These are phyloP conservation scores for Conomelus anceps DNA, from an alignment of 2,888 invertebrate species.

Conservation along the genomic window DNA sequence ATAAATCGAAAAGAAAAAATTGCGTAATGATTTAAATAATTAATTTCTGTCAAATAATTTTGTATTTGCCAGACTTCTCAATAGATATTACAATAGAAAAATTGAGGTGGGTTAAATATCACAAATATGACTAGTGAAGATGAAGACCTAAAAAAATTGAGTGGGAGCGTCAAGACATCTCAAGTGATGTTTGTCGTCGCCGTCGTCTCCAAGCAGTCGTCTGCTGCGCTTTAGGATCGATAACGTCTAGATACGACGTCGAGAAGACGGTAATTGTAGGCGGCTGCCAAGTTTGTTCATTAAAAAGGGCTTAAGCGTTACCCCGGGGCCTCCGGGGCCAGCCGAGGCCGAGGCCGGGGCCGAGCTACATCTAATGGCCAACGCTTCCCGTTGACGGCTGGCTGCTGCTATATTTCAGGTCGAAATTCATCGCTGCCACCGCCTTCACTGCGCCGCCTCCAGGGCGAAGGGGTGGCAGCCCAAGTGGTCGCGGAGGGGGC, in stretches of 20 bases:
- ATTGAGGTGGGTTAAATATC: not conserved
- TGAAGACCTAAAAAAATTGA: not conserved
- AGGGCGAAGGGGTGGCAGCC: not conserved
- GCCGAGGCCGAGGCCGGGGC: too few relatives aligned
- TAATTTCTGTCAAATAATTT: not conserved
- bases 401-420: slow-evolving; percentile 6
- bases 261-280: slow-evolving; percentile 7
- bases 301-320: slow-evolving; percentile 11
- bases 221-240: not conserved
- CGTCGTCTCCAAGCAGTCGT: not conserved
- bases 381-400: not conserved
- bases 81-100: not conserved
- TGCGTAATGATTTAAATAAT: too few relatives aligned
- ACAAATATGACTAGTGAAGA: too few relatives aligned
- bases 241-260: not conserved
- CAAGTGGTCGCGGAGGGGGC: not conserved
- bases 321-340: not conserved
- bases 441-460: not conserved
- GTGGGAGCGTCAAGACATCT: not conserved
- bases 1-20: too few relatives aligned
- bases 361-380: slow-evolving; percentile 1
- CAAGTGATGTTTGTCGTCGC: not conserved
- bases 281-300: slow-evolving; percentile 13
- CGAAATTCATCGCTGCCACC: not conserved
- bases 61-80: not conserved